A percentile compares a stretch with the other conserved stretches of the same genome.
Evolutionary conservation across 2,888 invertebrate genomes (phyloP).

Genomic region (Drosophila birchii): DNA sequence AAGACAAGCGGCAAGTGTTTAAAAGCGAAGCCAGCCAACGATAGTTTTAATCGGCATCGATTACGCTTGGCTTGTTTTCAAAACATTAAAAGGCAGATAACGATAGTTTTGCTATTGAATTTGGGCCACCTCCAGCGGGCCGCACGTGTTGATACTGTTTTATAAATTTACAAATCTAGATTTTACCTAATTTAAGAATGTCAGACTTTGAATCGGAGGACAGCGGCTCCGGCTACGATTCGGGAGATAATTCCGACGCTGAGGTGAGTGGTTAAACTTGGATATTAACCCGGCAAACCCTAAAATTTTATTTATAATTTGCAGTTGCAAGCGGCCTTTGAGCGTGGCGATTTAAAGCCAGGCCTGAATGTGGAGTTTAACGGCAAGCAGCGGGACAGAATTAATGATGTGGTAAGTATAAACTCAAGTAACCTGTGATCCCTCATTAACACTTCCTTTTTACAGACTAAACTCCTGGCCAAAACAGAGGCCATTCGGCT

Average conservation of each 20-base stretch:
- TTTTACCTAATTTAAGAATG: constrained; percentile 53
- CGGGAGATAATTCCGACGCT: constrained; percentile 82
- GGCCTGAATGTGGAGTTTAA: constrained; percentile 91
- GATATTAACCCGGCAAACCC: neutral
- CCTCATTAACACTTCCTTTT: constrained; percentile 5
- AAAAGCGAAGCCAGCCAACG: constrained; percentile 21
- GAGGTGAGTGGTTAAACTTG: constrained; percentile 70
- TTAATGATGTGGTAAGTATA: constrained; percentile 90
- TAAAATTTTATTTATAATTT: constrained; percentile 47
- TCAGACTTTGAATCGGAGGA: constrained; percentile 71
- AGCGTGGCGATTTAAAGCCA: constrained; percentile 93
- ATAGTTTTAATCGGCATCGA: constrained; percentile 1
- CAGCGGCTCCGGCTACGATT: constrained; percentile 79
- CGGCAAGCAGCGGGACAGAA: constrained; percentile 86
- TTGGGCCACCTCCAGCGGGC: constrained; percentile 11
- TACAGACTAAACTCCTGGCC: constrained; percentile 86
- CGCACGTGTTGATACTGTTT: constrained; percentile 73
- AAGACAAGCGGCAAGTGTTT: constrained; percentile 24
- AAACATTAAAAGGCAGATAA: neutral
- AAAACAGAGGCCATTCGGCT: constrained; percentile 90
- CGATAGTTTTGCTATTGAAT: neutral
- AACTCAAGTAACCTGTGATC: rapidly evolving
- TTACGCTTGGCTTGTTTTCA: neutral
- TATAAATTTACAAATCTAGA: constrained; percentile 33
- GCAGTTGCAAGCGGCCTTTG: constrained; percentile 95